Percentiles rank a stretch among this genome's conserved stretches.
Conservation (phyloP, 2,113 vertebrate species). For the Aegithalos caudatus region DNA sequence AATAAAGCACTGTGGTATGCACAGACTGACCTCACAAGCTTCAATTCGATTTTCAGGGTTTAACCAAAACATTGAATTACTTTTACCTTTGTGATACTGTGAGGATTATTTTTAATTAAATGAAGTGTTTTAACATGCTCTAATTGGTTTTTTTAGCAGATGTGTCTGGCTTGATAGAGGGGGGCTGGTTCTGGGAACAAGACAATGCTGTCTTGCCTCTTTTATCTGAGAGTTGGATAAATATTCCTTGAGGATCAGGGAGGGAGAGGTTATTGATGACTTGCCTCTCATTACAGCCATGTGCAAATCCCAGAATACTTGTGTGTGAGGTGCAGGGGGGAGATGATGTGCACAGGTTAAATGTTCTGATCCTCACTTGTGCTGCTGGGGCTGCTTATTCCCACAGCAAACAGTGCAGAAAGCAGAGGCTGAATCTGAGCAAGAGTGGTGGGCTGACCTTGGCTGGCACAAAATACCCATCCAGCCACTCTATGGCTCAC, state of each 20-base stretch:
- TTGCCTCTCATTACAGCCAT: neutral
- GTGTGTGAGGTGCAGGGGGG: neutral
- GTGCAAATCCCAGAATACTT: neutral
- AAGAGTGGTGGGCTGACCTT: neutral
- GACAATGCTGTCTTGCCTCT: neutral
- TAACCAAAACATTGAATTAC: slow-evolving; percentile 22
- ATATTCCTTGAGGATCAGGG: neutral
- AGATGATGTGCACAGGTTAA: neutral
- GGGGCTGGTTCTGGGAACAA: neutral
- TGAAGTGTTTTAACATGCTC: slow-evolving; percentile 8
- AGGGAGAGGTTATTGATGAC: slow-evolving; percentile 5
- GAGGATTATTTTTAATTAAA: slow-evolving; percentile 43
- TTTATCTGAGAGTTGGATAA: neutral
- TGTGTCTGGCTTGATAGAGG: neutral
- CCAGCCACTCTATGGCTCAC: neutral
- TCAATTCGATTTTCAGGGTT: neutral
- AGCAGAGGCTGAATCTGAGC: neutral
- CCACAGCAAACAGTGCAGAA: neutral
- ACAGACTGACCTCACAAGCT: neutral
- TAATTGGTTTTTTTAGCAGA: slow-evolving; percentile 16
- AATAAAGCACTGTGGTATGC: neutral
- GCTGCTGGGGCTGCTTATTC: neutral
- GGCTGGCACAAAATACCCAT: neutral
- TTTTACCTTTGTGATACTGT: slow-evolving; percentile 26
- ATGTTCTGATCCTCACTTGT: neutral